Base-by-base conservation (phyloP, 2,888 invertebrate genomes). In the Protophormia terraenovae region DNA sequence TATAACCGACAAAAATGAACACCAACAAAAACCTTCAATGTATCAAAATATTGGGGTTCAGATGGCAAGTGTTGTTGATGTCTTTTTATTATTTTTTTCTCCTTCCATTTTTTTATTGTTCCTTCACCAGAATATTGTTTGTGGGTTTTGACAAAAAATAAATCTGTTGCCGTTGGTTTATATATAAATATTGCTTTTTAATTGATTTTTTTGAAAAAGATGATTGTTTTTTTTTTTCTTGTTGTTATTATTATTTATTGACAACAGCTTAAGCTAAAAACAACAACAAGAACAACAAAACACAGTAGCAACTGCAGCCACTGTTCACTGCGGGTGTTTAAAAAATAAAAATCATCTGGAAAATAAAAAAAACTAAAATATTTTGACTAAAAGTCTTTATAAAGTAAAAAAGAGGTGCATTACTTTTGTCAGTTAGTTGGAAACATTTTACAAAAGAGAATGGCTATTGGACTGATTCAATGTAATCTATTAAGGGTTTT, bases 61-160 rank as follows among this genome's bases (percentile, higher is more conserved):
- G 72, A 83, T 67, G 83, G 72, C 77, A 83, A 83, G 78, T 83
- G 78, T 50, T 83, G 83, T 83, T 78, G 83, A 73, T 67, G 73
- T 79, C 73, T 71, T 64, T 72, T 69, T n/a, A n/a, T n/a, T n/a
- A n/a, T n/a, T n/a, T 73, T 67, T 62, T 35, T 41, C 19, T 53
- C 4, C n/a, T n/a, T n/a, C n/a, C n/a, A n/a, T n/a, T n/a, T 14
- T 45, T 32, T 53, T 45, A n/a, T 77, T 47, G 35, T 47, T 55
- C 24, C 53, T 71, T 27, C 24, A n/a, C 3, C 27, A 22, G 22
- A n/a, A 29, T 41, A 53, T 14, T 32, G 62, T 66, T 75, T 81
- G 53, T 38, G 75, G 60, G 35, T 24, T 69, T 45, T 6, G 24
- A 16, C 66, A 75, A 62, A 5, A 22, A 12, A 58, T 3, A 12